Conservation (phyloP, 2,888 invertebrate genomes). For the Heliconius ismenius region DNA sequence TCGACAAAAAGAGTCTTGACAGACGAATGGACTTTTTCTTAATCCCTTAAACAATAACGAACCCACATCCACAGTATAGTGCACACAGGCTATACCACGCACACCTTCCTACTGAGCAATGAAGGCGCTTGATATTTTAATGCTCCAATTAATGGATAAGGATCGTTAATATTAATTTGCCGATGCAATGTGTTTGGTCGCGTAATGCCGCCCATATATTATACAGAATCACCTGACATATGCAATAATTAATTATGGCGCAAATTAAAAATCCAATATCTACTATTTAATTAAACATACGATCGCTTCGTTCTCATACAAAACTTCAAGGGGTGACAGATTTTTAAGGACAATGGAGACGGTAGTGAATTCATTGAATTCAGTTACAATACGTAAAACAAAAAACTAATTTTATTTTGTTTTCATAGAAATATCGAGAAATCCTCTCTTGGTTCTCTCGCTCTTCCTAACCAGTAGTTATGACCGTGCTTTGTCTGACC, state of each 20-base stretch:
- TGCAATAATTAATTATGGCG: conserved; percentile 48
- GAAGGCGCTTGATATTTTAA: conserved; percentile 50
- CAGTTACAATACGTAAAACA: too few species aligned
- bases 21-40: neutral
- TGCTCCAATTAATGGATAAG: conserved; percentile 57
- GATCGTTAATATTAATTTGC: conserved; percentile 53
- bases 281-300: conserved; percentile 22
- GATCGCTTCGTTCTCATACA: neutral
- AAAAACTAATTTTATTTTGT: too few species aligned
- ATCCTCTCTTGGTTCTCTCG: too few species aligned
- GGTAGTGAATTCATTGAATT: too few species aligned
- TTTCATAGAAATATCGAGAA: too few species aligned
- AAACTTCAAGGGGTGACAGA: neutral
- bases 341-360: neutral
- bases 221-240: conserved; percentile 49
- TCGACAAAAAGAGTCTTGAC: too few species aligned
- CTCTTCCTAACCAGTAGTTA: neutral
- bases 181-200: conserved; percentile 47
- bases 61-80: neutral
- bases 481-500: neutral
- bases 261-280: conserved; percentile 35
- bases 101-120: conserved; percentile 40
- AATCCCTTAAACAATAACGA: neutral
- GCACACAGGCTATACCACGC: too few species aligned
- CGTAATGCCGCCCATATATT: conserved; percentile 50